Percentiles rank a stretch among this genome's conserved stretches.
Conservation (phyloP, 2,888 invertebrate genomes). For the Baronia brevicornis region DNA sequence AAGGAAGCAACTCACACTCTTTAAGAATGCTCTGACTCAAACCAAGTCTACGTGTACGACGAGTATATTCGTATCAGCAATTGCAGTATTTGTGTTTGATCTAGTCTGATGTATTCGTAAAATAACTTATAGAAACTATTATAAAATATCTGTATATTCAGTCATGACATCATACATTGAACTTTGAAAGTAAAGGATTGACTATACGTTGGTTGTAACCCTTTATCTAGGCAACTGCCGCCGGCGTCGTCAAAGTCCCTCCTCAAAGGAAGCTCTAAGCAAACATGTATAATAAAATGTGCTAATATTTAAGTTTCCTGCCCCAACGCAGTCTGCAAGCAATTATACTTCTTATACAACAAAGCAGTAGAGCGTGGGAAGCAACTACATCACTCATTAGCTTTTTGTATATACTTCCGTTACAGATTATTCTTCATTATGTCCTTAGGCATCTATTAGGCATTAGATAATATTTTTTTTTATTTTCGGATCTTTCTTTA, state of each 20-base stretch:
- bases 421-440: no score
- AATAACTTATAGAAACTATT: no score
- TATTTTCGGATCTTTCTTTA: no score
- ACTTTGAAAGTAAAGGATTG: constrained; percentile 12
- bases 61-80: no score
- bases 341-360: constrained; percentile 31
- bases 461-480: no score
- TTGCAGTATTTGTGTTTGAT: no score
- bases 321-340: constrained; percentile 40
- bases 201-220: constrained; percentile 23
- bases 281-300: constrained; percentile 58
- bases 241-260: constrained; percentile 35
- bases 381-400: constrained; percentile 2
- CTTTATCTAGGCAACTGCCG: constrained; percentile 42
- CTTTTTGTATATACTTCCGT: neutral
- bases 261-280: constrained; percentile 48
- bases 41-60: no score
- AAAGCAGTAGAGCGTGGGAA: constrained; percentile 18
- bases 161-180: constrained; percentile 10
- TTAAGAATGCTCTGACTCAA: no score
- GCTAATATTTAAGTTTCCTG: constrained; percentile 59
- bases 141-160: no score
- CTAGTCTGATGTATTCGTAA: no score
- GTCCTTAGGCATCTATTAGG: no score
- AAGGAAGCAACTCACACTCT: no score